Evolutionary conservation across 2,113 vertebrate species (phyloP).

Genomic region (Rafetus swinhoei): DNA sequence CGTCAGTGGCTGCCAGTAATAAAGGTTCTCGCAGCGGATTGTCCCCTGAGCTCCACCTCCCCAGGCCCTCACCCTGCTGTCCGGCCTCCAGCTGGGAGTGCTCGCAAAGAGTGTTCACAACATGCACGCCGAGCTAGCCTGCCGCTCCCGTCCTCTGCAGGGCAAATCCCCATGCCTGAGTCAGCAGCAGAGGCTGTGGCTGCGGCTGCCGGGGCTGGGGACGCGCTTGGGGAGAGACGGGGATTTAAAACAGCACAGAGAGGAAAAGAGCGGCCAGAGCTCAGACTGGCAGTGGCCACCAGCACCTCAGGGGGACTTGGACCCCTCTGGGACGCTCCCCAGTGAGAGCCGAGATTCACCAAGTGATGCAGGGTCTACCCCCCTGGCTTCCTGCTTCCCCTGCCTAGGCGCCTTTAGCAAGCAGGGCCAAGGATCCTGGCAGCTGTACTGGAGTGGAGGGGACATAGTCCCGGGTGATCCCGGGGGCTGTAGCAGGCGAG

Average conservation of each 20-base stretch:
- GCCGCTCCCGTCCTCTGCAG: too few relatives aligned
- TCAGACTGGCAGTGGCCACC: not conserved
- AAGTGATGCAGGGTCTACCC: not conserved
- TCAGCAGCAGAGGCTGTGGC: not conserved
- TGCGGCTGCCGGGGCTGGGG: not conserved
- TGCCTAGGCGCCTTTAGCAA: not conserved
- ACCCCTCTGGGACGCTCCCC: not conserved
- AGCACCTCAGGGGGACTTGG: not conserved
- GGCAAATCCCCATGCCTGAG: not conserved
- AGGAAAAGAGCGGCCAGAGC: not conserved
- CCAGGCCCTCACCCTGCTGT: not conserved
- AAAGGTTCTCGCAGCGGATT: not conserved
- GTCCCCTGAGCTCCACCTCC: not conserved
- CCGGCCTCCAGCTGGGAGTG: not conserved
- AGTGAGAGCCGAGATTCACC: not conserved
- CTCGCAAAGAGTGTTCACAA: too few relatives aligned
- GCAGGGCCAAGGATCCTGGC: not conserved
- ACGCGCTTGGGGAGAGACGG: not conserved
- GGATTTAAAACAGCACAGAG: not conserved
- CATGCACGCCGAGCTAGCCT: too few relatives aligned
- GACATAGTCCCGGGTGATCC: fast-evolving
- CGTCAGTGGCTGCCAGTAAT: not conserved
- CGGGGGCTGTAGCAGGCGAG: fast-evolving
- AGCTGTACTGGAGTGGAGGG: fast-evolving
- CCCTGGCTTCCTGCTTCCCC: not conserved